A percentile compares a stretch with the other conserved stretches of the same genome.
These are phyloP conservation scores for Orestias chungarensis DNA, from an alignment of 2,797 vertebrate genomes.

Conservation along the genomic window DNA sequence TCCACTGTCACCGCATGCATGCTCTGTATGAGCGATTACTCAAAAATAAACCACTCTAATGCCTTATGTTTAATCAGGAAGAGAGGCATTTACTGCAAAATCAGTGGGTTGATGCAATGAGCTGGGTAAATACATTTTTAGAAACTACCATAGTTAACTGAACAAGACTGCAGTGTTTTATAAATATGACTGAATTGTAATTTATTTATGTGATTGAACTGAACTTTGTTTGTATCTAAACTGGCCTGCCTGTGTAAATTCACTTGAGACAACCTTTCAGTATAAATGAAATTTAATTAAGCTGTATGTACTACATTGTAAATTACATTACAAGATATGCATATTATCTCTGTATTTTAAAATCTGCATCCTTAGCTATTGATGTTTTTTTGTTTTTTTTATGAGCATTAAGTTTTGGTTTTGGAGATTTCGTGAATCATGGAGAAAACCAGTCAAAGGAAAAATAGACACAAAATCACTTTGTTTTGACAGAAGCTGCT, in stretches of 20 bases:
- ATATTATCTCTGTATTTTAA: neutral
- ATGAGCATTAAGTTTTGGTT: slow-evolving; percentile 45
- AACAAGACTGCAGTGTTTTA: neutral
- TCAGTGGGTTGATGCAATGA: neutral
- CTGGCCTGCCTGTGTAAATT: neutral
- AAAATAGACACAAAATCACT: slow-evolving; percentile 27
- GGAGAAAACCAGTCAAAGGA: slow-evolving; percentile 39
- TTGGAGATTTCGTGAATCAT: slow-evolving; percentile 40
- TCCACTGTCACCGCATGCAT: neutral
- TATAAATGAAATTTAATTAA: neutral
- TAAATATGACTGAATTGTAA: neutral
- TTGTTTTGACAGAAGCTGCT: slow-evolving; percentile 57
- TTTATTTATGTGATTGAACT: neutral
- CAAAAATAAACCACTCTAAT: neutral
- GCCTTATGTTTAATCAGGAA: neutral
- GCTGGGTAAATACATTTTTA: neutral
- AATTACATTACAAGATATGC: neutral
- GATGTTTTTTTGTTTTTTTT: neutral
- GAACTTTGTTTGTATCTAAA: neutral
- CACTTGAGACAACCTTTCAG: neutral
- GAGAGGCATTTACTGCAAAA: neutral
- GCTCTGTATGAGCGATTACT: neutral
- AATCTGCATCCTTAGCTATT: neutral
- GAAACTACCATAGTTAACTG: neutral
- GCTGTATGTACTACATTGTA: neutral